These are phyloP conservation scores for Hydropsyche betteni DNA, from an alignment of 2,888 invertebrate genomes.

Conservation along the genomic window DNA sequence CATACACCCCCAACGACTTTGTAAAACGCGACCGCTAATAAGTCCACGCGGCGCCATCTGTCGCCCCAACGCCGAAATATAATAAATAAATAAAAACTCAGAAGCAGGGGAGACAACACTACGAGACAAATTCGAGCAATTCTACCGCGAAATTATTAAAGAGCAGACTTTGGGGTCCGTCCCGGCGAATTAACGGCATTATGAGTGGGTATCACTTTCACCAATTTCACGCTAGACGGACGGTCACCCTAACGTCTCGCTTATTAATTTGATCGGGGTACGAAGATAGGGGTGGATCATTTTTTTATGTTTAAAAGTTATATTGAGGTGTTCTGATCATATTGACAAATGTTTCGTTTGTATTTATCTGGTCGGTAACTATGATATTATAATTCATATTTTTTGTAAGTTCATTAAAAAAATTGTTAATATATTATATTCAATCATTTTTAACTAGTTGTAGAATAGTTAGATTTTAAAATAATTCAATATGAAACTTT, in stretches of 20 bases:
- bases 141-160: constrained; percentile 49
- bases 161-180: constrained; percentile 43
- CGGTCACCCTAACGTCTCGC: constrained; percentile 40
- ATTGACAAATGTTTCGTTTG: too few species aligned
- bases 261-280: constrained; percentile 48
- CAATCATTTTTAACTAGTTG: too few species aligned
- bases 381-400: too few species aligned
- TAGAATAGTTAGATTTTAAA: too few species aligned
- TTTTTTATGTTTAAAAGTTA: too few species aligned
- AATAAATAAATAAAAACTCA: not conserved
- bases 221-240: constrained; percentile 51
- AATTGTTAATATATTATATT: too few species aligned
- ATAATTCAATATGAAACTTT: too few species aligned
- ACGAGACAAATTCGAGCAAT: constrained; percentile 51
- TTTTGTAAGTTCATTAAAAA: too few species aligned
- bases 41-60: constrained; percentile 45
- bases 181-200: constrained; percentile 39
- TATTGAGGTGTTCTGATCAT: too few species aligned
- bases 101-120: constrained; percentile 30
- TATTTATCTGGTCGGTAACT: too few species aligned
- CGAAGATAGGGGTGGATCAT: not conserved
- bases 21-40: constrained; percentile 40
- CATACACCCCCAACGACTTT: constrained; percentile 23
- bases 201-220: constrained; percentile 51
- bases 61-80: constrained; percentile 14